Conservation (phyloP, 2,113 vertebrate species). For the Rhodinocichla rosea region DNA sequence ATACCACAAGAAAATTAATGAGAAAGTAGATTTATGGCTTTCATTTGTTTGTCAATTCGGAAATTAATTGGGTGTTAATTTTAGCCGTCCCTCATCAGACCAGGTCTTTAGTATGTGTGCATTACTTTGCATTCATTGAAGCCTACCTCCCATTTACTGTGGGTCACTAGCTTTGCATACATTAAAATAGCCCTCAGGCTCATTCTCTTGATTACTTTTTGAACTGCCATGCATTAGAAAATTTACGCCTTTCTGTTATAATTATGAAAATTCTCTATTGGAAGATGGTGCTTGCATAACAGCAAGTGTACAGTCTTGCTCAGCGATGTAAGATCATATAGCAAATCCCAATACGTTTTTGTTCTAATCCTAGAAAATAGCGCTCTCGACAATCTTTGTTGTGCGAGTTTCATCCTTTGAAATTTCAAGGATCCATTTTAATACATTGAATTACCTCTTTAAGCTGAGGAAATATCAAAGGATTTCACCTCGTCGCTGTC, state of each 20-base stretch:
- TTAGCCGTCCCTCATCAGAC: conserved; percentile 96
- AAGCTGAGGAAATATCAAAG: conserved; percentile 46
- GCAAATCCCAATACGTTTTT: conserved; percentile 36
- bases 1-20: conserved; percentile 97
- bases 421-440: conserved; percentile 48
- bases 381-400: conserved; percentile 55
- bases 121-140: conserved; percentile 95
- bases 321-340: background rate
- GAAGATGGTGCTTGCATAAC: conserved; percentile 83
- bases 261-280: conserved; percentile 89
- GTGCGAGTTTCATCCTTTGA: conserved; percentile 59
- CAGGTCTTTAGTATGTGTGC: conserved; percentile 82
- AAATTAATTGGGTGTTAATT: conserved; percentile 99
- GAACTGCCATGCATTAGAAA: conserved; percentile 90
- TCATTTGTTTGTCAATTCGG: conserved; percentile 99
- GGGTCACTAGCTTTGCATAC: conserved; percentile 98
- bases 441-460: conserved; percentile 39
- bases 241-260: conserved; percentile 94
- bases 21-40: conserved; percentile 99
- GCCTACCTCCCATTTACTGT: conserved; percentile 90
- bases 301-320: conserved; percentile 56
- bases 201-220: conserved; percentile 97
- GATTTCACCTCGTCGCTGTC: conserved; percentile 9
- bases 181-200: conserved; percentile 96
- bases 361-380: conserved; percentile 61